phyloP scores from a whole-genome alignment of 2,113 vertebrate genomes.

The Lophotis ruficrista region DNA sequence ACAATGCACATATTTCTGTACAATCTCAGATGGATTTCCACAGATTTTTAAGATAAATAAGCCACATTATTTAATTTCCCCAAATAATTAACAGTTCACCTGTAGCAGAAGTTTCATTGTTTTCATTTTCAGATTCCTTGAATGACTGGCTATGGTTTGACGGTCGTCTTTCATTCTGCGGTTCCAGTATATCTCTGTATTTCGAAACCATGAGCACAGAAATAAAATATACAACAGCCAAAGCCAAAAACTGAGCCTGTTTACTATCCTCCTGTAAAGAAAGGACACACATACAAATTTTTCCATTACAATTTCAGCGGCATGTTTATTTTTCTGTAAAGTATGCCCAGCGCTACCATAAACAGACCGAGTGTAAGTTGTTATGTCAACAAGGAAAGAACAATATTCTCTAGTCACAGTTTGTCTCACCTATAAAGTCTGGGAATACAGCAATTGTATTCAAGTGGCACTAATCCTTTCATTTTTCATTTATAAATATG shows the following conservation, averaged over 20 bases:
- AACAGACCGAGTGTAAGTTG: not conserved
- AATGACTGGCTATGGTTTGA: conserved; percentile 75
- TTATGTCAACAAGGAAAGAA: conserved; percentile 4
- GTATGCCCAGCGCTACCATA: conserved; percentile 6
- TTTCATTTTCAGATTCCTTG: conserved; percentile 76
- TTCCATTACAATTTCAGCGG: conserved; percentile 33
- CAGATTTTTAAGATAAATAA: not conserved
- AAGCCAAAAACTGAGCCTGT: conserved; percentile 96
- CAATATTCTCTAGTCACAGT: conserved; percentile 9
- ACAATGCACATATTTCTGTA: not conserved
- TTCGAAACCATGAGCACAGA: conserved; percentile 99
- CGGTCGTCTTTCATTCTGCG: conserved; percentile 86
- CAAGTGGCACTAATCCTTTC: not conserved
- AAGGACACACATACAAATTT: not conserved
- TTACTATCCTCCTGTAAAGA: conserved; percentile 94
- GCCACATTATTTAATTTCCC: not conserved
- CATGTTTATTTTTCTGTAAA: not conserved
- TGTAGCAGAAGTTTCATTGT: conserved; percentile 12
- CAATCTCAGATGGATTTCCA: not conserved
- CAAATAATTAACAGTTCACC: conserved; percentile 12
- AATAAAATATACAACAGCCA: conserved; percentile 98
- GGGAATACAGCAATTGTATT: not conserved
- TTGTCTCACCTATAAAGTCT: not conserved
- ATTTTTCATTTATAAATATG: not conserved
- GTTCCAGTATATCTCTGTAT: conserved; percentile 97